These are phyloP conservation scores for Augochlorella aurata DNA, from an alignment of 2,888 invertebrate genomes.

Conservation along the genomic window DNA sequence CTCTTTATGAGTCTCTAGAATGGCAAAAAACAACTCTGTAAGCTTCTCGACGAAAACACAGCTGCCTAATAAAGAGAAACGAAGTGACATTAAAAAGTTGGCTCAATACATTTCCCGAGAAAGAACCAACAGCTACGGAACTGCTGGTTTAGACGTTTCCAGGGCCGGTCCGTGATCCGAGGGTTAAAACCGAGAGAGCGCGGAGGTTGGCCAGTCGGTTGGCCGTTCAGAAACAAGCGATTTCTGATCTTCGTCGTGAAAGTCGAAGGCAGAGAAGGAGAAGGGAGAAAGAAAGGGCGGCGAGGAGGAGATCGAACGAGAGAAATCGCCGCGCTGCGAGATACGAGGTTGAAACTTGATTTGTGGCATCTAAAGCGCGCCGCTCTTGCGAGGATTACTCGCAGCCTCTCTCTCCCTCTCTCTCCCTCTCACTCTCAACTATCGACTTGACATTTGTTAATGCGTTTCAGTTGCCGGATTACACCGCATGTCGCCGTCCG, in stretches of 20 bases:
- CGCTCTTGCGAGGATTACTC: constrained; percentile 67
- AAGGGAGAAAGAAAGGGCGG: constrained; percentile 6
- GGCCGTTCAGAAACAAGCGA: constrained; percentile 29
- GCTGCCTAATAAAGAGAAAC: too few species aligned
- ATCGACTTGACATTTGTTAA: constrained; percentile 74
- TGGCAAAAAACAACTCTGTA: too few species aligned
- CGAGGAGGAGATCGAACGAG: constrained; percentile 32
- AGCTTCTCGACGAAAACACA: too few species aligned
- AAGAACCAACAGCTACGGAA: too few species aligned
- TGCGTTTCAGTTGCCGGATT: constrained; percentile 78
- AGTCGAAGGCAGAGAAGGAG: constrained; percentile 1
- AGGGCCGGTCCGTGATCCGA: too few species aligned
- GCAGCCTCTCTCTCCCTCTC: constrained; percentile 19
- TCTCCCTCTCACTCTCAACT: constrained; percentile 7
- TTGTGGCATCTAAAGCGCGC: constrained; percentile 67
- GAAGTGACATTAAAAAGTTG: too few species aligned
- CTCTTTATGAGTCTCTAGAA: too few species aligned
- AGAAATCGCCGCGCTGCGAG: constrained; percentile 37
- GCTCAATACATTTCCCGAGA: too few species aligned
- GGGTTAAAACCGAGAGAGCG: too few species aligned
- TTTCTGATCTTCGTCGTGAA: constrained; percentile 13
- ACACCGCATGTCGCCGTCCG: constrained; percentile 70
- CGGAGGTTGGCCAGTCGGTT: not conserved
- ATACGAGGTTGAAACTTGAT: constrained; percentile 68
- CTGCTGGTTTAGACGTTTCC: too few species aligned